Evolutionary conservation across 2,797 vertebrate genomes (phyloP), one percentile per base, ranked within the genome.

Genomic region (Passerculus sandwichensis): DNA sequence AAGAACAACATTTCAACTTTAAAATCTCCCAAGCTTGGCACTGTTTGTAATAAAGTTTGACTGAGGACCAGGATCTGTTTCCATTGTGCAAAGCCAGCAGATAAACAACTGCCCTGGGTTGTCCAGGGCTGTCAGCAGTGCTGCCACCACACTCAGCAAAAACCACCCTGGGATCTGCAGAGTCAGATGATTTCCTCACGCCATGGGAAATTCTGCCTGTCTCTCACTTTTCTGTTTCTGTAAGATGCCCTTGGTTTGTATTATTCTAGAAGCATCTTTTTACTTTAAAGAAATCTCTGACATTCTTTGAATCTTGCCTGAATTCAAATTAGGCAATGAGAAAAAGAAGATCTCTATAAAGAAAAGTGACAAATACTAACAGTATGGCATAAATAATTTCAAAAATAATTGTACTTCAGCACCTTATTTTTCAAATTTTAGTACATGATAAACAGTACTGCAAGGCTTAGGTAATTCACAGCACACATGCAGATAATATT

Each of bases 101-200:
- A 82, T 13, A 42, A 89, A 74, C 72, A 88, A 59, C 44, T 1
- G 5, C 76, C 54, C 59, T n/a, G 79, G 66, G 59, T 4, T 60
- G n/a, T 34, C 18, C 50, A 5, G 11, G 14, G 70, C 85, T 75
- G 67, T 51, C 93, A 93, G 90, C 91, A 75, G 73, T 7, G 44
- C n/a, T 71, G 84, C 64, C 89, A 74, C 91, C 54, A 71, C 1
- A 1, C 85, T 91, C 94, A 93, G 91, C 77, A 84, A 71, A 93
- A 94, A 15, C 13, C 62, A 83, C 73, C 74, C 27, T 27, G 66
- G 12, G 54, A 88, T 88, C 90, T 89, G 86, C 88, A 54, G 57
- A 85, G 47, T 78, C 94, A 85, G 85, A 57, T 2, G 0, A 19
- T 40, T 60, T 76, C 56, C 85, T 62, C 34, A 22, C 21, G 13